Percentiles rank a stretch among this genome's conserved stretches.
Conservation (phyloP, 2,888 invertebrate genomes). For the Acleris cristana region DNA sequence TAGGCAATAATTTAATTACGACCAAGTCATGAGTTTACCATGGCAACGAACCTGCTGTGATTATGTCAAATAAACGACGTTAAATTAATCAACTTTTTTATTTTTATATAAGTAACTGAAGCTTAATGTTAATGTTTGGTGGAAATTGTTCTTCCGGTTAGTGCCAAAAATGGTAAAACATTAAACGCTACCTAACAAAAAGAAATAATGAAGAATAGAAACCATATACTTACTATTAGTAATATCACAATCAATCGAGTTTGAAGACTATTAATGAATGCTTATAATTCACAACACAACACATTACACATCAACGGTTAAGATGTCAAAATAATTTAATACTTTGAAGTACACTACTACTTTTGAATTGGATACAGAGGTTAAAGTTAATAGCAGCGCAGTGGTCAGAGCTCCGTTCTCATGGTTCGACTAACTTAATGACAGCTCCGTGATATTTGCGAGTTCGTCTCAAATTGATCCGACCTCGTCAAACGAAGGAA, state of each 20-base stretch:
- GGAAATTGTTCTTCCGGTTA: too few relatives aligned
- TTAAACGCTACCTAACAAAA: background rate
- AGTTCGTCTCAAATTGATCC: background rate
- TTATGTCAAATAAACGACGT: constrained; percentile 44
- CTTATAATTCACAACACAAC: too few relatives aligned
- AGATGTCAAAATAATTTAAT: too few relatives aligned
- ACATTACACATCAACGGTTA: too few relatives aligned
- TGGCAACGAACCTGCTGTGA: constrained; percentile 53
- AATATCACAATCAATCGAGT: too few relatives aligned
- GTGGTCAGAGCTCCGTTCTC: background rate
- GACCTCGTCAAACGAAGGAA: background rate
- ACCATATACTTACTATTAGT: too few relatives aligned
- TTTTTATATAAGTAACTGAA: background rate
- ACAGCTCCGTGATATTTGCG: constrained; percentile 8
- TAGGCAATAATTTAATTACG: constrained; percentile 47
- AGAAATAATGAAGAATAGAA: too few relatives aligned
- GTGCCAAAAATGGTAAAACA: background rate
- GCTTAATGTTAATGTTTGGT: background rate
- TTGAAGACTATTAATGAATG: too few relatives aligned
- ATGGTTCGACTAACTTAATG: constrained; percentile 17
- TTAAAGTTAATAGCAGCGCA: background rate
- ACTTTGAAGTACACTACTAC: too few relatives aligned
- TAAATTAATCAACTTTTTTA: constrained; percentile 22
- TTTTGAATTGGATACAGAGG: too few relatives aligned
- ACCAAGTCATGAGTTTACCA: constrained; percentile 42